phyloP scores from a whole-genome alignment of 2,888 invertebrate species.

The Dioctria rufipes region DNA sequence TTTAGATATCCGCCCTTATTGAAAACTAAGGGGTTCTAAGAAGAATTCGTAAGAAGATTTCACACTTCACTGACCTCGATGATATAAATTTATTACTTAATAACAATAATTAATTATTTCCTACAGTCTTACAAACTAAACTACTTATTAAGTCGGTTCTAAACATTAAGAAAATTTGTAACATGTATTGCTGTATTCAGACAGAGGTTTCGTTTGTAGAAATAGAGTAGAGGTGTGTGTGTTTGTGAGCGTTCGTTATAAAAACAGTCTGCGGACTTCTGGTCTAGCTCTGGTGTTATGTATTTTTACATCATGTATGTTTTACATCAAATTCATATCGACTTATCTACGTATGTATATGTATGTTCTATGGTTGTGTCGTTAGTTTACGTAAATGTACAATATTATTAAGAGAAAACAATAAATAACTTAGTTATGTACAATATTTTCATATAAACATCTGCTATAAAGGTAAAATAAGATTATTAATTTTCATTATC shows the following conservation, averaged over 20 bases:
- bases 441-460: constrained; percentile 49
- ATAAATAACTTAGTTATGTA: constrained; percentile 50
- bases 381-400: constrained; percentile 29
- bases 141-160: constrained; percentile 15
- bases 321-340: too few species aligned
- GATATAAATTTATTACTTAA: constrained; percentile 19
- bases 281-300: not conserved
- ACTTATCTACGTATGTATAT: constrained; percentile 7
- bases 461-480: constrained; percentile 40
- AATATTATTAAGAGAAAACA: constrained; percentile 23
- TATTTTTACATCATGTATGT: too few species aligned
- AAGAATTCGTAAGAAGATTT: constrained; percentile 5
- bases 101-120: not conserved
- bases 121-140: constrained; percentile 26
- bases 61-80: constrained; percentile 24
- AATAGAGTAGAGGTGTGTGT: not conserved
- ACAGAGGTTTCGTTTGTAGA: not conserved
- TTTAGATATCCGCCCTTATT: constrained; percentile 18
- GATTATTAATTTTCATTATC: constrained; percentile 34
- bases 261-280: not conserved
- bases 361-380: constrained; percentile 9
- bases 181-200: not conserved
- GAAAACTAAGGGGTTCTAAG: not conserved
- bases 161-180: constrained; percentile 11
- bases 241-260: constrained; percentile 3